Evolutionary conservation across 2,888 invertebrate genomes (phyloP), one percentile per base, ranked within the genome.

Genomic region (Caradrina clavipalpis): DNA sequence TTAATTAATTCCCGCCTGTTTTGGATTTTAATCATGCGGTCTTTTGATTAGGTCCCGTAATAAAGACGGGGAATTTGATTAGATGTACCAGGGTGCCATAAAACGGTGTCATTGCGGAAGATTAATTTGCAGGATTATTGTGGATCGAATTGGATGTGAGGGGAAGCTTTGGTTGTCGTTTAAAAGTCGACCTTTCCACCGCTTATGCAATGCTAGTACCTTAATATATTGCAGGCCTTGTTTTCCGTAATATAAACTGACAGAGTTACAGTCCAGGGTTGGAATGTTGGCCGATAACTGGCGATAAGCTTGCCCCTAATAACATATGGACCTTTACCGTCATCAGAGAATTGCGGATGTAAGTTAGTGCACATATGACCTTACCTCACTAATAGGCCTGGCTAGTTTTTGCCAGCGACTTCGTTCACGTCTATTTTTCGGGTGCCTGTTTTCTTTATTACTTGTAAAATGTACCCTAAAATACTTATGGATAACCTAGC

Each of bases 1-100:
- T 76, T 86, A 87, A 88, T 88, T 87, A 88, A 88, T 88, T 87
- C 85, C 72, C 54, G 76, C 60, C 81, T 81, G 83, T 86, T 87
- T 86, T 78, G 83, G 80, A 86, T 88, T 88, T 87, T 88, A 88
- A 88, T 88, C 84, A 88, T 84, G 73, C 76, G 56, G 78, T 69
- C 66, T 80, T 83, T 75, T 80, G 84, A 83, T 83, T 82, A 84
- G 84, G 77, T 69, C 64, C 75, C 62, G 79, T 67, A 76, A 84
- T 83, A 82, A 82, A 82, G 76, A 70, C 68, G 63, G 59, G 10
- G 62, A 70, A 81, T 80, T 80, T 81, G 73, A 81, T 83, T 83
- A 83, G 80, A 75, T 70, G 73, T 77, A 78, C 79, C 77, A 67
- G 56, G 71, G 65, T 55, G 66, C 61, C 71, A 80, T 81, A 77